These are phyloP conservation scores for Semaprochilodus insignis DNA, from an alignment of 2,797 vertebrate genomes.

Conservation along the genomic window DNA sequence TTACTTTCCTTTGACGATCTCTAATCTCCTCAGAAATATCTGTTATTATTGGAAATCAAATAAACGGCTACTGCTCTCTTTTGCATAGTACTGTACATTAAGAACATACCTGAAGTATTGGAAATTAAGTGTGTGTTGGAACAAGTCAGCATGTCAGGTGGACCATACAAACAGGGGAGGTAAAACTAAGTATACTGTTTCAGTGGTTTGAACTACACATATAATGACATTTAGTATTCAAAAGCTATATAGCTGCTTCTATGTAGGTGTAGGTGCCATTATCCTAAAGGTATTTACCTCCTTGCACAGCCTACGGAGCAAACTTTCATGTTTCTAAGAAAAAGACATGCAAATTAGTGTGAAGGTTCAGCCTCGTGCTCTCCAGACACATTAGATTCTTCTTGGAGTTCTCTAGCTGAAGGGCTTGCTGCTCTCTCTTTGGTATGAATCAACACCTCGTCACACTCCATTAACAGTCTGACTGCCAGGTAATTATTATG, in stretches of 20 bases:
- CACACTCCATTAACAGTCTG: constrained; percentile 62
- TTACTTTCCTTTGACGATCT: too few relatives aligned
- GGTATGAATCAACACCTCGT: constrained; percentile 64
- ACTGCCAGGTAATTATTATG: constrained; percentile 65
- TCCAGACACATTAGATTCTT: constrained; percentile 54
- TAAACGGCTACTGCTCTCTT: too few relatives aligned
- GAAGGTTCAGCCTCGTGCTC: constrained; percentile 50
- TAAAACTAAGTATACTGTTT: too few relatives aligned
- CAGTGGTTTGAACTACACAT: not conserved
- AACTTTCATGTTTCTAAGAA: constrained; percentile 41
- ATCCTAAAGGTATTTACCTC: constrained; percentile 3
- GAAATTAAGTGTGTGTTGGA: too few relatives aligned
- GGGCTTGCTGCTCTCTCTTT: constrained; percentile 51
- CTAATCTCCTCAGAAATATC: too few relatives aligned
- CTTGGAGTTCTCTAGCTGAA: constrained; percentile 55
- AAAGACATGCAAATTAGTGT: constrained; percentile 47
- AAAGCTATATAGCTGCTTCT: not conserved
- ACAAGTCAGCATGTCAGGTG: not conserved
- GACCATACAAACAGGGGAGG: too few relatives aligned
- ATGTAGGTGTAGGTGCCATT: not conserved
- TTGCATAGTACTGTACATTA: too few relatives aligned
- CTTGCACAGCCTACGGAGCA: constrained; percentile 25
- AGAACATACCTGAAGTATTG: too few relatives aligned
- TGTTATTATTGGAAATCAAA: too few relatives aligned
- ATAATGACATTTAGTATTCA: not conserved